Evolutionary conservation across 2,888 invertebrate genomes (phyloP).

Genomic region (Nomada fucata): DNA sequence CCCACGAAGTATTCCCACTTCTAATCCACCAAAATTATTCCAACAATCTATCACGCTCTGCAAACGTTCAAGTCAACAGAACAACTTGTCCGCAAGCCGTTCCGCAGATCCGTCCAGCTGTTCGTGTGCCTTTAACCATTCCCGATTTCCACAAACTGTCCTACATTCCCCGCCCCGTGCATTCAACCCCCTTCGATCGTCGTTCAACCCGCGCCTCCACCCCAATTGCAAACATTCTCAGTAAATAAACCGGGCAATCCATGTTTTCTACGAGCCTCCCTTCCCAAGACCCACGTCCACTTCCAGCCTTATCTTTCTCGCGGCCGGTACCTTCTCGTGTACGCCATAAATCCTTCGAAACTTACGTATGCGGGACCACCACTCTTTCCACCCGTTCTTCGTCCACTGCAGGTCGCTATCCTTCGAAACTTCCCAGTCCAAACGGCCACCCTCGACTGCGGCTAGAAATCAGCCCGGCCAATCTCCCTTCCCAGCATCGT

Average conservation of each 20-base stretch:
- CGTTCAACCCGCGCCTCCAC: constrained; percentile 10
- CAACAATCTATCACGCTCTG: no score
- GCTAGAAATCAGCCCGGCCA: neutral
- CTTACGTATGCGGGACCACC: constrained; percentile 74
- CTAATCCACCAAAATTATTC: no score
- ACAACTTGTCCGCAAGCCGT: no score
- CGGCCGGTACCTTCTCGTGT: constrained; percentile 32
- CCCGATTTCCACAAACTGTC: constrained; percentile 15
- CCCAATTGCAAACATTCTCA: constrained; percentile 24
- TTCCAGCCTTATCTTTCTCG: constrained; percentile 64
- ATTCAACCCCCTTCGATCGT: constrained; percentile 15
- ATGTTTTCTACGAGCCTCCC: constrained; percentile 24
- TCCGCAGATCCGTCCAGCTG: no score
- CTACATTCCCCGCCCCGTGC: constrained; percentile 1
- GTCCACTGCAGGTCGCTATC: constrained; percentile 3
- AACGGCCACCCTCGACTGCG: constrained; percentile 9
- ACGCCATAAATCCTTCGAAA: constrained; percentile 70
- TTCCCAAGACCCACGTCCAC: neutral
- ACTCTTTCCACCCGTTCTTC: constrained; percentile 7
- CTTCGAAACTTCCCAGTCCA: constrained; percentile 34
- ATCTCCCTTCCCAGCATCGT: neutral
- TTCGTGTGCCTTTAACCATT: neutral
- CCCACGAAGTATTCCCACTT: no score
- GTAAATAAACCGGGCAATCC: constrained; percentile 50
- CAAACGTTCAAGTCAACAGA: no score